Evolutionary conservation across 2,888 invertebrate species (phyloP).

Genomic region (Orchesellides sinensis): DNA sequence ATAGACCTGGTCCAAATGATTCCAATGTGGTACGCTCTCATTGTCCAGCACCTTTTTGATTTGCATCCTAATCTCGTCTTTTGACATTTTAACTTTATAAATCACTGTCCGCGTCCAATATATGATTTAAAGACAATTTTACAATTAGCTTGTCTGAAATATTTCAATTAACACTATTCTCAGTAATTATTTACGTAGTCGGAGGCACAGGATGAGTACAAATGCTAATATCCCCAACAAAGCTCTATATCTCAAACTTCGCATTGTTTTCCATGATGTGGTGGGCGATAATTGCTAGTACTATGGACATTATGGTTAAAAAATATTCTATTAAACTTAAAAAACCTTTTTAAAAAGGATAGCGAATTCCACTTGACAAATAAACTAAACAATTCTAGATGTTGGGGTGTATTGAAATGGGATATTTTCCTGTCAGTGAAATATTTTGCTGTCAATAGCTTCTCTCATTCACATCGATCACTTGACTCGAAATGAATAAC

Average conservation of each 20-base stretch:
- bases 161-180: too few relatives aligned
- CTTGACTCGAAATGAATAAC: background rate
- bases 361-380: background rate
- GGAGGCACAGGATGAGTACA: background rate
- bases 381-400: background rate
- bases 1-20: constrained; percentile 64
- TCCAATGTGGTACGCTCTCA: constrained; percentile 57
- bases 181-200: background rate
- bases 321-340: background rate
- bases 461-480: too few relatives aligned
- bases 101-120: too few relatives aligned
- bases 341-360: background rate
- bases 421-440: background rate
- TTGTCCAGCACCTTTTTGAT: constrained; percentile 54
- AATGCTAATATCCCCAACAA: background rate
- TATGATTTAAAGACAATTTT: too few relatives aligned
- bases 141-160: too few relatives aligned
- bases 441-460: background rate
- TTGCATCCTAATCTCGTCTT: constrained; percentile 52
- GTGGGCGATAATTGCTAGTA: background rate
- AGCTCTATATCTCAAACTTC: background rate
- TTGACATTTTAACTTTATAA: constrained; percentile 32
- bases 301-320: background rate
- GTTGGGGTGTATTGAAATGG: background rate
- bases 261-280: background rate